Conservation (phyloP, 1,140 invertebrate species). For the Macrobrachium rosenbergii region DNA sequence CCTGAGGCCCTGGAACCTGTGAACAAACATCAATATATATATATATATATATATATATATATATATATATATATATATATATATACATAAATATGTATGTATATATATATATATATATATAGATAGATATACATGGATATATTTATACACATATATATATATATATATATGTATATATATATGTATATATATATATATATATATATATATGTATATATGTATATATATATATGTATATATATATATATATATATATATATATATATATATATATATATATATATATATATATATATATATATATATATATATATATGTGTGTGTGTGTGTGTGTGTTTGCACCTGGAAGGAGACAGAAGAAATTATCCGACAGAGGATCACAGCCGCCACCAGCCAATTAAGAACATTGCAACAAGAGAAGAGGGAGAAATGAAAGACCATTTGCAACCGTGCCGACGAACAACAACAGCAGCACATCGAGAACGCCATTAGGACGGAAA, state of each 20-base stretch:
- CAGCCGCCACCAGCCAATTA: too few species aligned
- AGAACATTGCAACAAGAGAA: too few species aligned
- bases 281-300: too few species aligned
- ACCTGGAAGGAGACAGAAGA: too few species aligned
- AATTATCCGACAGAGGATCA: too few species aligned
- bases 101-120: not conserved
- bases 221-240: conserved; percentile 2
- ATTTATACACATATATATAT: conserved; percentile 1
- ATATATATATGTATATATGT: conserved; percentile 12
- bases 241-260: conserved; percentile 17
- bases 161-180: conserved; percentile 10
- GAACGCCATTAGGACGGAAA: too few species aligned
- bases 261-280: conserved; percentile 17
- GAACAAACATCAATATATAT: not conserved
- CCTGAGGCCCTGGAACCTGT: too few species aligned
- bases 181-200: conserved; percentile 14
- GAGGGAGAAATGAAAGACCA: too few species aligned
- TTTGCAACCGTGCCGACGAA: too few species aligned
- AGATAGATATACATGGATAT: not conserved
- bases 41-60: conserved; percentile 10
- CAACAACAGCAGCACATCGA: too few species aligned
- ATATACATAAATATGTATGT: not conserved
- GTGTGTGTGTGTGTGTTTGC: too few species aligned
- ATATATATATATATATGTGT: conserved; percentile 1
- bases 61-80: conserved; percentile 15